Evolutionary conservation across 2,113 vertebrate species (phyloP).

Genomic region (Mesoclemmys tuberculata): DNA sequence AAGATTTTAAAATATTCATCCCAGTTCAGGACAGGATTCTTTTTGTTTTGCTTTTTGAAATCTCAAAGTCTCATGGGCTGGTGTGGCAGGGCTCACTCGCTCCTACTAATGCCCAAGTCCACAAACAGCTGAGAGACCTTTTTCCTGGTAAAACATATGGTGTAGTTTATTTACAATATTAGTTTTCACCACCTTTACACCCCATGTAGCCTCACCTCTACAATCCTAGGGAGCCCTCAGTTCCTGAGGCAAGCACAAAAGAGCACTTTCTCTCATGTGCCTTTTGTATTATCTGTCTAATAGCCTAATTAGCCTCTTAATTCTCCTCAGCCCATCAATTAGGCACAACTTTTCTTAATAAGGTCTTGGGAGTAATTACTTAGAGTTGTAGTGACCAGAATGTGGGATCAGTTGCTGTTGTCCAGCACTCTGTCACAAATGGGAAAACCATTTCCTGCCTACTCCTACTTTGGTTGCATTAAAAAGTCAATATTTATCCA

Average conservation of each 20-base stretch:
- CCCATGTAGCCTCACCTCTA: not conserved
- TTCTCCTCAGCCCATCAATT: not conserved
- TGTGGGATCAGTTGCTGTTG: not conserved
- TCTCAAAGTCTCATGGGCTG: not conserved
- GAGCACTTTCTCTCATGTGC: not conserved
- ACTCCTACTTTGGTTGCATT: not conserved
- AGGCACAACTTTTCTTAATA: not conserved
- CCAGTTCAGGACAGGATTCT: not conserved
- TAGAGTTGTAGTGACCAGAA: not conserved
- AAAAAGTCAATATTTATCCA: not conserved
- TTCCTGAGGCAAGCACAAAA: not conserved
- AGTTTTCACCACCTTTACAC: not conserved
- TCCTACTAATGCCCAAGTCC: not conserved
- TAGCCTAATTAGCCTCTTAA: not conserved
- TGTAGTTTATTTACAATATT: not conserved
- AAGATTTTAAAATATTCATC: not conserved
- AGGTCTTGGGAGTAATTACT: not conserved
- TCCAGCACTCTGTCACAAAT: not conserved
- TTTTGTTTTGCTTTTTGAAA: not conserved
- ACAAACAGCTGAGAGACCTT: not conserved
- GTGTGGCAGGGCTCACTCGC: not conserved
- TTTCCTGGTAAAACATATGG: not conserved
- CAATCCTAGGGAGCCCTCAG: not conserved
- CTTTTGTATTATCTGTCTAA: not conserved
- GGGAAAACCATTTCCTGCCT: not conserved